Conservation (phyloP, 2,797 vertebrate genomes). For the Rhinogobio ventralis region DNA sequence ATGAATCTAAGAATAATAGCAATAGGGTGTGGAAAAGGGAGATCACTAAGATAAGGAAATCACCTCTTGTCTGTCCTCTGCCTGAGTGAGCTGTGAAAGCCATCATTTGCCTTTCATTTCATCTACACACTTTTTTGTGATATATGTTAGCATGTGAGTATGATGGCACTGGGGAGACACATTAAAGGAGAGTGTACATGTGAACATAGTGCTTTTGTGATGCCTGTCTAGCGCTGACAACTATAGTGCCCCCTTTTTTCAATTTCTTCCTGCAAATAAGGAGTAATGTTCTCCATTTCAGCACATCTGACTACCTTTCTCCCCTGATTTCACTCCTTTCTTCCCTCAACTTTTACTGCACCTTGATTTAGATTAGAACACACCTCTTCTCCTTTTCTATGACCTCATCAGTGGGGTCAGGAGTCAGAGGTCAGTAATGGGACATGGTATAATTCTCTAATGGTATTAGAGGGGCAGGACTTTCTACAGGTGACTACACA, state of each 20-base stretch:
- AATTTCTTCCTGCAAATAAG: slow-evolving; percentile 17
- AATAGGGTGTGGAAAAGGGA: slow-evolving; percentile 33
- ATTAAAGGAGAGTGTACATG: neutral
- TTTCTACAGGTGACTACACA: neutral
- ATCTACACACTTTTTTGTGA: slow-evolving; percentile 13
- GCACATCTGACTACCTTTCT: neutral
- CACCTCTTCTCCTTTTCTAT: neutral
- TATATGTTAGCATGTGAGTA: slow-evolving; percentile 12
- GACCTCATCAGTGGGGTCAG: neutral
- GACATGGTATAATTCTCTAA: slow-evolving; percentile 2
- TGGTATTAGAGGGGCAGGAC: neutral
- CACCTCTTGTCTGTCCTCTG: slow-evolving; percentile 17
- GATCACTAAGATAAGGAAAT: neutral
- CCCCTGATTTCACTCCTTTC: neutral
- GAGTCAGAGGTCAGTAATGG: slow-evolving; percentile 24
- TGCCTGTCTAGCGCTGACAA: slow-evolving; percentile 14
- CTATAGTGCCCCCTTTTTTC: neutral
- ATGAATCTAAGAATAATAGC: slow-evolving; percentile 3
- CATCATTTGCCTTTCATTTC: slow-evolving; percentile 41
- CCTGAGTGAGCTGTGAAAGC: slow-evolving; percentile 38
- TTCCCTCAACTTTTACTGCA: neutral
- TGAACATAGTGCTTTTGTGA: slow-evolving; percentile 25
- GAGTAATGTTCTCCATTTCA: slow-evolving; percentile 17
- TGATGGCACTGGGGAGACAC: slow-evolving; percentile 4
- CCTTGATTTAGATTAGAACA: neutral